phyloP scores from a whole-genome alignment of 2,888 invertebrate genomes.

The Chaetoderma sp. region DNA sequence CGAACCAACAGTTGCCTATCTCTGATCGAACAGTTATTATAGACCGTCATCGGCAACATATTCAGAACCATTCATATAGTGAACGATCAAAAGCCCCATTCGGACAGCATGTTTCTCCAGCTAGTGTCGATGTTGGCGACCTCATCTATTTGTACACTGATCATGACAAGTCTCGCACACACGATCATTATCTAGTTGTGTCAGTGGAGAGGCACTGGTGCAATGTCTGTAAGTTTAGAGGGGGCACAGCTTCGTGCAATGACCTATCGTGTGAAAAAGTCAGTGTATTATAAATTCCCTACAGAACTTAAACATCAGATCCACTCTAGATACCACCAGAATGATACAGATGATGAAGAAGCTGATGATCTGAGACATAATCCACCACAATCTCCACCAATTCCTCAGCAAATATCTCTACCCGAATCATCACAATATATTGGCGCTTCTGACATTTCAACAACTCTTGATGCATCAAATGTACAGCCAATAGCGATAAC shows the following conservation, averaged over 20 bases:
- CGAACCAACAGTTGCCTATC: constrained; percentile 33
- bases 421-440: no score
- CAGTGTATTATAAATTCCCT: constrained; percentile 30
- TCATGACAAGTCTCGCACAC: constrained; percentile 21
- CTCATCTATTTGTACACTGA: constrained; percentile 33
- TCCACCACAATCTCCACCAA: no score
- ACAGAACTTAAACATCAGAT: no score
- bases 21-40: constrained; percentile 29
- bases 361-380: no score
- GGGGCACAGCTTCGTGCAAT: constrained; percentile 28
- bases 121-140: constrained; percentile 29
- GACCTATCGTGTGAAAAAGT: constrained; percentile 32
- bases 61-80: constrained; percentile 34
- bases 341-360: no score
- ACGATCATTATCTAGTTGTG: constrained; percentile 33
- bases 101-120: no score
- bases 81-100: constrained; percentile 32
- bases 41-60: constrained; percentile 23
- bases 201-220: constrained; percentile 32
- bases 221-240: constrained; percentile 31
- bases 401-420: no score
- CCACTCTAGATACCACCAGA: no score
- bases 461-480: no score
- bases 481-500: no score
- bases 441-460: no score